Percentiles rank a stretch among this genome's conserved stretches.
These are phyloP conservation scores for Morbakka virulenta DNA, from an alignment of 30 jellyfish, hydroid and myxozoan genomes.

Conservation along the genomic window DNA sequence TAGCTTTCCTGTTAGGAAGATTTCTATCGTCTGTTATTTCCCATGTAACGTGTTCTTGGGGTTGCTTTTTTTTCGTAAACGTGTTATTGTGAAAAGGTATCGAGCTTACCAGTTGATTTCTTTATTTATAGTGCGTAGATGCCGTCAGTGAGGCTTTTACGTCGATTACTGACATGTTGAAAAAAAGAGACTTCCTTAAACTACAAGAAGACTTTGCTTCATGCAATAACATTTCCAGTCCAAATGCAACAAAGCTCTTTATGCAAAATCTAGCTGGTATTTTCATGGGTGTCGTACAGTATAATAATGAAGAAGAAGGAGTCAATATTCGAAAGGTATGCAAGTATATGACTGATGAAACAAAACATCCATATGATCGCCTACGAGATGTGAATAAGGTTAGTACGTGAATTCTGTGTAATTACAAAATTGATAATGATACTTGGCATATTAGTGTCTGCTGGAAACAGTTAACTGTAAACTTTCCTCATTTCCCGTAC, in stretches of 20 bases:
- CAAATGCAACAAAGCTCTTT: slow-evolving; percentile 54
- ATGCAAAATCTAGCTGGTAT: slow-evolving; percentile 46
- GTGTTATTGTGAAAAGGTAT: too few species aligned
- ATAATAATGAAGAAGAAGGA: slow-evolving; percentile 57
- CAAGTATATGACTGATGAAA: slow-evolving; percentile 50
- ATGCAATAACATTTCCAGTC: slow-evolving; percentile 56
- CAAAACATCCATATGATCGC: slow-evolving; percentile 38
- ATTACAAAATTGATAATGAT: too few species aligned
- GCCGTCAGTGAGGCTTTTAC: slow-evolving; percentile 47
- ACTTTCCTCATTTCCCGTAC: too few species aligned
- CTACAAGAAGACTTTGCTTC: slow-evolving; percentile 45
- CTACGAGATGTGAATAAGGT: slow-evolving; percentile 57
- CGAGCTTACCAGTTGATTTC: too few species aligned
- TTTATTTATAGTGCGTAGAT: slow-evolving; percentile 35
- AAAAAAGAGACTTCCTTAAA: slow-evolving; percentile 32
- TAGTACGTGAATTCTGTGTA: neutral
- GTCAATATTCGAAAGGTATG: slow-evolving; percentile 59
- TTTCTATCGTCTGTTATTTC: neutral
- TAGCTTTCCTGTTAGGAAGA: slow-evolving; percentile 30
- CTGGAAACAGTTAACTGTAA: too few species aligned
- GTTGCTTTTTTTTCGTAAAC: neutral
- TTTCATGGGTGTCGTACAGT: slow-evolving; percentile 54
- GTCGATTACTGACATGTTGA: slow-evolving; percentile 29
- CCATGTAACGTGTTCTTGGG: neutral
- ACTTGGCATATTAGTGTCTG: too few species aligned